Evolutionary conservation across 2,888 invertebrate species (phyloP), one percentile per base, ranked within the genome.

Genomic region (Branchinecta sandiegonensis): DNA sequence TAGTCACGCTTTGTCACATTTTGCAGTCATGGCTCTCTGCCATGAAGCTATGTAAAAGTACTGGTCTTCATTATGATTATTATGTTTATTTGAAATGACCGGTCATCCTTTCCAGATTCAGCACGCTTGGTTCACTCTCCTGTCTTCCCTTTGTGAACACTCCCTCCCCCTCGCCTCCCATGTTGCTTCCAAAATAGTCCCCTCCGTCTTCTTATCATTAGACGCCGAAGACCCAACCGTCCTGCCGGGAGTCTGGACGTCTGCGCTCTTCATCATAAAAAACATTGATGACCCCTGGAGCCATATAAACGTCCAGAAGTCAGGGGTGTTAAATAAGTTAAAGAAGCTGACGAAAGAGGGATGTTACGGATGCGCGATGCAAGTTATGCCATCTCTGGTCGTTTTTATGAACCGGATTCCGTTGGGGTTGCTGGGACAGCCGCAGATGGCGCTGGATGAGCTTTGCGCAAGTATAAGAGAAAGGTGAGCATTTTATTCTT

Each of bases 161-260:
- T 17, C 17, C n/a, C 56, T 8, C 8, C 8, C n/a, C 8, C 56
- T 56, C n/a, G 56, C 56, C 17, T 17, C 17, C 8, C 14, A 56
- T 8, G 8, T 56, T 10, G 56, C 56, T 10, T 17, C 56, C 1
- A 56, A 56, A 10, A 56, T 56, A 14, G 56, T 56, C 14, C 56
- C 56, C n/a, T 14, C 56, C 56, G 56, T 56, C 17, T 56, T 56
- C 10, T 10, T 56, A n/a, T 14, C 14, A 8, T 14, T 56, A 56
- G 56, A 56, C 17, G 14, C 17, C 17, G 56, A 56, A n/a, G 56
- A 56, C 56, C 56, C 56, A 14, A 56, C 56, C n/a, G 56, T 56
- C 8, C 56, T 56, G n/a, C 56, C 56, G 17, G 56, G 14, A n/a
- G 56, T 56, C 17, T 56, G 56, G 56, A 56, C 17, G 11, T 56